A percentile compares a stretch with the other conserved stretches of the same genome.
These are phyloP conservation scores for Clunio marinus DNA, from an alignment of 2,888 invertebrate species.

Conservation along the genomic window DNA sequence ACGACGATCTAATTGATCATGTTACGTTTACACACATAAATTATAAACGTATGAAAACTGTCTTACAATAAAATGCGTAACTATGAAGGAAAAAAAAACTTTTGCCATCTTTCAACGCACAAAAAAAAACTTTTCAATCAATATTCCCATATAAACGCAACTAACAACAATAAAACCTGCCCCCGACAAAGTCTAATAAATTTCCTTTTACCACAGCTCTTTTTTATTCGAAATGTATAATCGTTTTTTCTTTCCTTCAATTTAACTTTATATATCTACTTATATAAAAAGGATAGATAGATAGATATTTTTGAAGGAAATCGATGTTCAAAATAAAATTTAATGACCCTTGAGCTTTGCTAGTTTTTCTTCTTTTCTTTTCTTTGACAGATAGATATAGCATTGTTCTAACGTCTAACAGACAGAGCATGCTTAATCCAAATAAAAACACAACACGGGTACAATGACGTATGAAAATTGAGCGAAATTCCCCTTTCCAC, in stretches of 20 bases:
- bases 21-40: background rate
- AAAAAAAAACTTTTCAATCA: constrained; percentile 20
- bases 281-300: too few relatives aligned
- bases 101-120: constrained; percentile 36
- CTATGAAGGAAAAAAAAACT: constrained; percentile 27
- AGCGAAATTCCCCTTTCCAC: background rate
- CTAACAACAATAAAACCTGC: constrained; percentile 38
- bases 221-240: constrained; percentile 37
- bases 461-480: background rate
- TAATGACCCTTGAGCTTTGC: constrained; percentile 38
- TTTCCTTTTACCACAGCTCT: constrained; percentile 31
- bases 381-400: constrained; percentile 3
- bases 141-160: constrained; percentile 39
- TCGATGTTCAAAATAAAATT: constrained; percentile 39
- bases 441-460: constrained; percentile 31
- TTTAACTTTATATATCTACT: constrained; percentile 33
- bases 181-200: constrained; percentile 36
- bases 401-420: background rate
- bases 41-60: background rate
- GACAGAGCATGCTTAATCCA: constrained; percentile 37
- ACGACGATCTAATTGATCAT: constrained; percentile 20
- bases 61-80: constrained; percentile 21
- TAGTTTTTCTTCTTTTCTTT: constrained; percentile 12
- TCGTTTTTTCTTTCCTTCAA: constrained; percentile 30
- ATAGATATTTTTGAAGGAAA: constrained; percentile 32